phyloP scores from a whole-genome alignment of 2,113 vertebrate genomes.

The Telmatochromis sp. region DNA sequence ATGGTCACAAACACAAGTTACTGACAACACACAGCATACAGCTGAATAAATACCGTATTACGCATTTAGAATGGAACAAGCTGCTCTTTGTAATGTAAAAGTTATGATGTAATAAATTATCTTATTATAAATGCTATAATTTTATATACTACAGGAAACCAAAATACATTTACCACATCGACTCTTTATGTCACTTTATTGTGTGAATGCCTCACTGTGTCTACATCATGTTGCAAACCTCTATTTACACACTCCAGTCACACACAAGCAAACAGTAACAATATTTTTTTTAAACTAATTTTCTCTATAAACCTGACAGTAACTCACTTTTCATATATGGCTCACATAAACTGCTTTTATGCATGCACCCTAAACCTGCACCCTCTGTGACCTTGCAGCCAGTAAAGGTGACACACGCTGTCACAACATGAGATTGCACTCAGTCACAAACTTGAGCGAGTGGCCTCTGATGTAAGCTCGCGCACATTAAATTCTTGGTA shows the following conservation, averaged over 20 bases:
- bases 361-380: neutral
- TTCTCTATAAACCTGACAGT: neutral
- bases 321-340: neutral
- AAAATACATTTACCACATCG: neutral
- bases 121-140: neutral
- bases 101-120: neutral
- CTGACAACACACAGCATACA: neutral
- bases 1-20: neutral
- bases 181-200: neutral
- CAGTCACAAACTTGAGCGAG: neutral
- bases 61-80: neutral
- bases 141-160: neutral
- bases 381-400: neutral
- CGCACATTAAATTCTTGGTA: conserved; percentile 46
- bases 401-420: conserved; percentile 25
- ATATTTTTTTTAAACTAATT: accelerated
- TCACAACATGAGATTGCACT: conserved; percentile 13
- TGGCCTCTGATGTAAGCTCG: conserved; percentile 40
- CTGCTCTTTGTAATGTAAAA: neutral
- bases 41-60: neutral
- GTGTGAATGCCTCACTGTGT: neutral
- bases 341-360: neutral
- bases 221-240: neutral
- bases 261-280: neutral
- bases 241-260: neutral